Base-by-base conservation (phyloP, 2,113 vertebrate species). In the Bothrops jararaca region DNA sequence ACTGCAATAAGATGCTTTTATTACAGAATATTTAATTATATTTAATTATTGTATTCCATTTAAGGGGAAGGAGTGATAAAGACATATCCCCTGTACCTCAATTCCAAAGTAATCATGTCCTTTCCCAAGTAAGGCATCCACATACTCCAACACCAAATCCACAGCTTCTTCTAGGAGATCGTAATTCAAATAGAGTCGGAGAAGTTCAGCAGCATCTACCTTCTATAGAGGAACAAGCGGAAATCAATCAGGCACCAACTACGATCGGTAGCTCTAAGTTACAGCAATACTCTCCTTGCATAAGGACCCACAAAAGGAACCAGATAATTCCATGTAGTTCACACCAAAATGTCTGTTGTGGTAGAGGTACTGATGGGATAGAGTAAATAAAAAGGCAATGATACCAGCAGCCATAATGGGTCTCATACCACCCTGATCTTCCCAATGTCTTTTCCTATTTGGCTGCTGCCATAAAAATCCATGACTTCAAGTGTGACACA, bases 51-150 rank as follows among this genome's bases (percentile, higher is more conserved):
- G 39, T 80, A 80, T 39, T 80, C 34, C 34, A 80, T 39, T 80
- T 39, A 22, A 42, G 20, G 18, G 9, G 29, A 52, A 15, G 85
- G 22, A 60, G 60, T 54, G 85, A 80, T 29, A 85, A 29, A 53
- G 29, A 56, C 45, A 24, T 9, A 52, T 4, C 45, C 69, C 85
- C 13, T 52, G 13, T 97, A 99, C 99, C 98, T 99, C 97, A 1
- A 99, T 99, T 15, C 99, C 98, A 53, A 99, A 99, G 95, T 99
- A 98, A 93, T 98, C 98, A 94, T 99, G 98, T 39, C 99, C 99
- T 94, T 98, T 98, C 45, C 99, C 99, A 54, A 99, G 94, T 57
- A 99, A 97, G 0, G 99, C 99, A 0, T 99, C 98, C 50, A 99
- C 97, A 0, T 99, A 99, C 90, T 99, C 99, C 95, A 99, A 90